phyloP scores from a whole-genome alignment of 2,888 invertebrate species.

The Argynnis bischoffii region DNA sequence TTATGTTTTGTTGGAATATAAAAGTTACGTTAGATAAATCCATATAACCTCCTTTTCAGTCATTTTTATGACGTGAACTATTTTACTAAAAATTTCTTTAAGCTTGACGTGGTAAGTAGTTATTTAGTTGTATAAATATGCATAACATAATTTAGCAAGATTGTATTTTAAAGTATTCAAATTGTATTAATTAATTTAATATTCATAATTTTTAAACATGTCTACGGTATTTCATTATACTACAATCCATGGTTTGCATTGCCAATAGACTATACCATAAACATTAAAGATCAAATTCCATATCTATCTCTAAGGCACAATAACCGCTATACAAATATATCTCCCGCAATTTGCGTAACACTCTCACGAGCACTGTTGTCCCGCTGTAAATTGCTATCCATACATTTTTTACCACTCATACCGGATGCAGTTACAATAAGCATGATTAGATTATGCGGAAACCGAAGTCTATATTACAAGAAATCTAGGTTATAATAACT shows the following conservation, averaged over 20 bases:
- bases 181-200: not conserved
- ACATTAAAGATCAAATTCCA: slow-evolving; percentile 1
- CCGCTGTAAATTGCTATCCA: slow-evolving; percentile 45
- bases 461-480: slow-evolving; percentile 12
- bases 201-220: not conserved
- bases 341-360: slow-evolving; percentile 44
- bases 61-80: slow-evolving; percentile 6
- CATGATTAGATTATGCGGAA: slow-evolving; percentile 28
- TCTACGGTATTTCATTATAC: not conserved
- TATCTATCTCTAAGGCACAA: not conserved
- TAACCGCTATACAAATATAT: slow-evolving; percentile 3
- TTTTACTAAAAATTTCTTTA: not conserved
- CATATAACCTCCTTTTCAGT: slow-evolving; percentile 17
- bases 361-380: slow-evolving; percentile 52
- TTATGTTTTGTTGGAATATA: slow-evolving; percentile 31
- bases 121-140: slow-evolving; percentile 7
- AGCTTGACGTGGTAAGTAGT: not conserved
- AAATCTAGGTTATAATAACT: slow-evolving; percentile 16
- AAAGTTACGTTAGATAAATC: slow-evolving; percentile 17
- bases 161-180: not conserved
- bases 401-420: slow-evolving; percentile 41
- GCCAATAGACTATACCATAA: not conserved
- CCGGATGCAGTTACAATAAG: slow-evolving; percentile 39
- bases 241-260: not conserved
- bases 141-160: slow-evolving; percentile 1